A percentile compares a stretch with the other conserved stretches of the same genome.
Conservation (phyloP, 2,113 vertebrate genomes). For the Plectropomus leopardus region DNA sequence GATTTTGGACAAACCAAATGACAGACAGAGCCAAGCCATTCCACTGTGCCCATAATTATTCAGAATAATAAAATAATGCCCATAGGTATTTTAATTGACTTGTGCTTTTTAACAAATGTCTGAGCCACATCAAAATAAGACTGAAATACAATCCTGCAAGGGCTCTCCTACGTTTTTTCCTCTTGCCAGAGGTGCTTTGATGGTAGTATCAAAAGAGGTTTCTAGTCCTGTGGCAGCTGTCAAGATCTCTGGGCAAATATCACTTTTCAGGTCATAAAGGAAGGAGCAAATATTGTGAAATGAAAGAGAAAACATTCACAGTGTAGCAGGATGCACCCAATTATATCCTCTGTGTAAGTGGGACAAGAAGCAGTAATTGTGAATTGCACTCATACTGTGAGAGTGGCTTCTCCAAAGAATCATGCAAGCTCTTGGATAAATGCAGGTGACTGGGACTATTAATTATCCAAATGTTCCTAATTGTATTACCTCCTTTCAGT, state of each 20-base stretch:
- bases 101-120: neutral
- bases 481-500: slow-evolving; percentile 25
- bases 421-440: slow-evolving; percentile 20
- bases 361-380: neutral
- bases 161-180: neutral
- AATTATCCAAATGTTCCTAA: slow-evolving; percentile 40
- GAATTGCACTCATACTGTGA: slow-evolving; percentile 14
- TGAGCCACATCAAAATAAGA: neutral
- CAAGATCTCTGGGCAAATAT: neutral
- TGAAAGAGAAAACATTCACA: neutral
- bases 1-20: neutral
- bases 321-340: neutral
- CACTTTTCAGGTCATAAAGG: neutral
- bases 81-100: too few relatives aligned
- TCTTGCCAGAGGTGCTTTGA: slow-evolving; percentile 7
- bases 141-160: neutral
- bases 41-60: neutral
- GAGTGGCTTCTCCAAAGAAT: slow-evolving; percentile 1
- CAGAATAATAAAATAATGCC: neutral
- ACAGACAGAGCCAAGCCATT: neutral
- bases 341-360: neutral
- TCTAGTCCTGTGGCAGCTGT: neutral
- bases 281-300: neutral
- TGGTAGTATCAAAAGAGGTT: slow-evolving; percentile 3
- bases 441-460: slow-evolving; percentile 30